Evolutionary conservation across 2,888 invertebrate genomes (phyloP).

Genomic region (Heliothis peltigera): DNA sequence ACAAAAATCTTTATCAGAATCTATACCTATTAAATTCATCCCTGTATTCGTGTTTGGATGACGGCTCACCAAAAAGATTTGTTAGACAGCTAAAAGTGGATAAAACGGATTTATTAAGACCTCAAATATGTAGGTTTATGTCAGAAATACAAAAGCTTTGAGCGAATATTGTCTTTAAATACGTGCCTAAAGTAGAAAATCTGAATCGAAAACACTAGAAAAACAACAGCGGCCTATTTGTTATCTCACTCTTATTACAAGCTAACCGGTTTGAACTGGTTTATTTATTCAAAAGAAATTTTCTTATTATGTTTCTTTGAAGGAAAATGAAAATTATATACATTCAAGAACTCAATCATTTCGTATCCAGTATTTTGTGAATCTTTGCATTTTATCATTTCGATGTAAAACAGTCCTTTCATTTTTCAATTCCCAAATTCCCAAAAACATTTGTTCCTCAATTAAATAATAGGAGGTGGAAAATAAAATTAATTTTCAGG

Average conservation of each 20-base stretch:
- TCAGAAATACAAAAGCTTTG: neutral
- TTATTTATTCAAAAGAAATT: no score
- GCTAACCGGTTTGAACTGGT: no score
- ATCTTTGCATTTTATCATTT: neutral
- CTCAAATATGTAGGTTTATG: neutral
- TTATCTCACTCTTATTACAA: neutral
- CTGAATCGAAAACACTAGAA: neutral
- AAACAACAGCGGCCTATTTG: neutral
- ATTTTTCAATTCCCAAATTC: neutral
- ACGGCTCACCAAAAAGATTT: conserved; percentile 22
- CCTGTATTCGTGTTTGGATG: conserved; percentile 14
- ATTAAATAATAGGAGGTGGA: conserved; percentile 23
- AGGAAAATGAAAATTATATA: neutral
- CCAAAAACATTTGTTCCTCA: conserved; percentile 15
- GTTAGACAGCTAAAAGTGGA: neutral
- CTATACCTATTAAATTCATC: conserved; percentile 1
- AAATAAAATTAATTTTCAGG: conserved; percentile 39
- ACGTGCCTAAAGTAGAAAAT: neutral
- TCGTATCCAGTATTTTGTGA: neutral
- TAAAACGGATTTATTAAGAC: neutral
- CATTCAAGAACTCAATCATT: neutral
- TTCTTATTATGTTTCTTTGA: no score
- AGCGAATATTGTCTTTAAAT: neutral
- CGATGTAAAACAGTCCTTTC: neutral
- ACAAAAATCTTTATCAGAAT: no score